Conservation (phyloP, 2,888 invertebrate genomes). For the Balanococcus diminutus region DNA sequence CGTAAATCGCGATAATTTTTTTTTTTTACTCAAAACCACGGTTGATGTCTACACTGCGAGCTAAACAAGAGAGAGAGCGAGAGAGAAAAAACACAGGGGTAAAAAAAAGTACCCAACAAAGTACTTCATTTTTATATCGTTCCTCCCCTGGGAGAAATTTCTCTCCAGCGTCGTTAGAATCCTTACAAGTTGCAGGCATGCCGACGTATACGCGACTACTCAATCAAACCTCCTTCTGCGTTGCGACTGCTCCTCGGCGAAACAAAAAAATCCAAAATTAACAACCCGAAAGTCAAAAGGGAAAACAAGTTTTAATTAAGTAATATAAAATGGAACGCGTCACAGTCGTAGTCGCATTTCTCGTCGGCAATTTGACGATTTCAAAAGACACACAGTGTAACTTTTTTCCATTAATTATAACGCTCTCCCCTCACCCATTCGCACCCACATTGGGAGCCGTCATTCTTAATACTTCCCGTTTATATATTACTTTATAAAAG, state of each 20-base stretch:
- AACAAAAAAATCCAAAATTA: conserved; percentile 32
- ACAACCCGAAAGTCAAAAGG: conserved; percentile 26
- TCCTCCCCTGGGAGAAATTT: conserved; percentile 17
- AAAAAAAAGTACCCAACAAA: neutral
- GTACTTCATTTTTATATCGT: conserved; percentile 31
- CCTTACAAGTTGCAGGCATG: neutral
- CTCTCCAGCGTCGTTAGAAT: conserved; percentile 1
- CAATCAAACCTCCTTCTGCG: neutral
- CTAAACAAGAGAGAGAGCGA: neutral
- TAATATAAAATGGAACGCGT: conserved; percentile 31
- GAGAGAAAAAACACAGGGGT: neutral
- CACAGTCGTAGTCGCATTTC: neutral
- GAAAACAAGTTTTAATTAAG: conserved; percentile 35
- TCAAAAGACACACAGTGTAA: conserved; percentile 23
- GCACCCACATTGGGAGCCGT: neutral
- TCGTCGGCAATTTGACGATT: conserved; percentile 12
- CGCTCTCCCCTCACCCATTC: neutral
- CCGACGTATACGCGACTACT: neutral
- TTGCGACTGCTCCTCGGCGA: too few species aligned
- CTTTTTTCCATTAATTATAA: conserved; percentile 29
- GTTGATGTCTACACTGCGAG: neutral
- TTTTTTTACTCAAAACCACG: neutral
- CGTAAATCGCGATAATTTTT: too few species aligned
- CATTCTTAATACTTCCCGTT: neutral
- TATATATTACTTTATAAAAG: neutral